A percentile compares a stretch with the other conserved stretches of the same genome.
Evolutionary conservation across 2,888 invertebrate species (phyloP).

Genomic region (Drosophila macrospina): DNA sequence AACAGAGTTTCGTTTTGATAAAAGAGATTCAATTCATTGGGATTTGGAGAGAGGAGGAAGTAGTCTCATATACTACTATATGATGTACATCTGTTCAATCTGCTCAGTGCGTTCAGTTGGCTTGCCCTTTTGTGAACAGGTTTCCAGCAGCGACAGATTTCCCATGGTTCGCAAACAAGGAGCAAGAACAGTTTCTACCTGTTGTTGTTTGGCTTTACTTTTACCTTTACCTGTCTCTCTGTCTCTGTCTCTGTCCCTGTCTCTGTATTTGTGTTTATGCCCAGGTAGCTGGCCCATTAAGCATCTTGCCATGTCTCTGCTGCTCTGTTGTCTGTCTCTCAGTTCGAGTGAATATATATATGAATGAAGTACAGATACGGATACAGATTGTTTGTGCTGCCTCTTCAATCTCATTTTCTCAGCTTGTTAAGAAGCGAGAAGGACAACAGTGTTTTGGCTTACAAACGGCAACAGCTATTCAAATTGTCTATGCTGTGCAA

Average conservation of each 20-base stretch:
- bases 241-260: conserved; percentile 23
- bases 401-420: background rate
- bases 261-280: conserved; percentile 14
- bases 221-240: conserved; percentile 48
- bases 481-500: conserved; percentile 52
- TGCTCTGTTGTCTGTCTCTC: conserved; percentile 15
- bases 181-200: conserved; percentile 59
- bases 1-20: conserved; percentile 45
- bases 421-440: background rate
- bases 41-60: conserved; percentile 40
- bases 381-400: conserved; percentile 28
- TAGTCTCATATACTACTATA: conserved; percentile 41
- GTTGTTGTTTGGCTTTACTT: conserved; percentile 58
- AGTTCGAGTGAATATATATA: conserved; percentile 59
- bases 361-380: conserved; percentile 76
- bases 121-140: conserved; percentile 71
- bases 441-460: conserved; percentile 19
- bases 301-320: conserved; percentile 54
- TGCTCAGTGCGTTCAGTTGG: conserved; percentile 44
- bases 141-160: conserved; percentile 72
- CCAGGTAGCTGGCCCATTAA: conserved; percentile 68
- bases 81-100: conserved; percentile 62
- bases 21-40: conserved; percentile 75
- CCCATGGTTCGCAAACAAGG: conserved; percentile 74
- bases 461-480: conserved; percentile 34